These are phyloP conservation scores for Drosophila bocki DNA, from an alignment of 1,140 invertebrate genomes.

Conservation along the genomic window DNA sequence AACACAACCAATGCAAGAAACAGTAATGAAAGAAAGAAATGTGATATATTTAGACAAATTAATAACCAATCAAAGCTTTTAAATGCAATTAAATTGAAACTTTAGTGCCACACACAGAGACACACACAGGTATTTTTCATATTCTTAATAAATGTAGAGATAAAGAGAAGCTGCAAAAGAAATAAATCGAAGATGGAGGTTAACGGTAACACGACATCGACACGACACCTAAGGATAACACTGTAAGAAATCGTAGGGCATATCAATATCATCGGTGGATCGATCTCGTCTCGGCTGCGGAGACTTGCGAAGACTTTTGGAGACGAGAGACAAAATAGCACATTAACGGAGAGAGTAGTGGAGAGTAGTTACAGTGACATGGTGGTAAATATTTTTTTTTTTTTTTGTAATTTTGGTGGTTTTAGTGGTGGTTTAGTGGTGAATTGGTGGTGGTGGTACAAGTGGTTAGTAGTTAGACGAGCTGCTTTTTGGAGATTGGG, in stretches of 20 bases:
- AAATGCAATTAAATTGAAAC: slow-evolving; percentile 29
- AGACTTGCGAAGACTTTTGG: slow-evolving; percentile 46
- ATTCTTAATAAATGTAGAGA: slow-evolving; percentile 13
- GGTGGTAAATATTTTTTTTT: slow-evolving; percentile 21
- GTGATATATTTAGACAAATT: slow-evolving; percentile 26
- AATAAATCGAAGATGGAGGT: slow-evolving; percentile 57
- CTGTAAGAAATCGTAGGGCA: slow-evolving; percentile 74
- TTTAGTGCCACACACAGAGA: slow-evolving; percentile 38
- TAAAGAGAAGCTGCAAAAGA: slow-evolving; percentile 53
- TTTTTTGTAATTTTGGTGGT: slow-evolving; percentile 18
- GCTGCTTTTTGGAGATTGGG: slow-evolving; percentile 70
- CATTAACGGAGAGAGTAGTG: slow-evolving; percentile 66
- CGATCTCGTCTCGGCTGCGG: slow-evolving; percentile 37
- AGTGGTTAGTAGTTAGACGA: slow-evolving; percentile 67
- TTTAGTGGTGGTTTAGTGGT: slow-evolving; percentile 36
- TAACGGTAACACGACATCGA: slow-evolving; percentile 67
- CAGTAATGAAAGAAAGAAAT: slow-evolving; percentile 39
- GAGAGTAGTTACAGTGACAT: slow-evolving; percentile 71
- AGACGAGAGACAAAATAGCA: slow-evolving; percentile 59
- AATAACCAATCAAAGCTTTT: slow-evolving; percentile 50
- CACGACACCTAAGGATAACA: slow-evolving; percentile 72
- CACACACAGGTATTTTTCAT: slow-evolving; percentile 20
- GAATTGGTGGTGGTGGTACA: slow-evolving; percentile 52
- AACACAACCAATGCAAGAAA: slow-evolving; percentile 31
- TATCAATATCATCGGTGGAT: slow-evolving; percentile 56